Conservation (phyloP, 2,888 invertebrate genomes). For the Chrysotoxum bicinctum region DNA sequence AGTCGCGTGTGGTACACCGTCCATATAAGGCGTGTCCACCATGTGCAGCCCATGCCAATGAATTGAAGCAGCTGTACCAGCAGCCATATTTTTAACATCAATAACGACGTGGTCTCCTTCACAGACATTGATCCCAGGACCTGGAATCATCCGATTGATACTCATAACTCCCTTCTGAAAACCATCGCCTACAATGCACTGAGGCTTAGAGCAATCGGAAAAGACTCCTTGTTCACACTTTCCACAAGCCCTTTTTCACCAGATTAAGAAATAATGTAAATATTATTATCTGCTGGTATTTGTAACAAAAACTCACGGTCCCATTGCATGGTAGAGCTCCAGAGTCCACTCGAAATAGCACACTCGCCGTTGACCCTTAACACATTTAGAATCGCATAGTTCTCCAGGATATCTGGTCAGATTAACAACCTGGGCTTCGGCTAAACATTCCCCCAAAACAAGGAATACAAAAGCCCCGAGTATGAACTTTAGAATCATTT, state of each 20-base stretch:
- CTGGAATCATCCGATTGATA: conserved; percentile 82
- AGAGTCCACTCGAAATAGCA: conserved; percentile 81
- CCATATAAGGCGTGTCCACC: conserved; percentile 89
- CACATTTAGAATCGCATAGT: conserved; percentile 77
- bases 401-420: conserved; percentile 66
- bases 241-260: conserved; percentile 80
- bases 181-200: conserved; percentile 83
- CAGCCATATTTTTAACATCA: conserved; percentile 89
- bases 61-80: conserved; percentile 89
- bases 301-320: conserved; percentile 77
- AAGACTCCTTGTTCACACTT: conserved; percentile 79
- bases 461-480: not conserved
- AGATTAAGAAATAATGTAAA: conserved; percentile 63
- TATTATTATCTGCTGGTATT: not conserved
- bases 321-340: conserved; percentile 81
- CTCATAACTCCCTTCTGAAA: conserved; percentile 81
- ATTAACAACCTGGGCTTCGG: not conserved
- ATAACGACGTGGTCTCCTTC: conserved; percentile 89
- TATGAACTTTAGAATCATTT: not conserved
- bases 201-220: conserved; percentile 81
- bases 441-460: not conserved
- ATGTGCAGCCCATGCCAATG: conserved; percentile 96
- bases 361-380: conserved; percentile 71
- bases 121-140: conserved; percentile 86
- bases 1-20: conserved; percentile 91